Percentiles rank a stretch among this genome's conserved stretches.
Evolutionary conservation across 37 sponge, comb jelly and placozoan species (phyloP).

Genomic region (Eunapius fragilis): DNA sequence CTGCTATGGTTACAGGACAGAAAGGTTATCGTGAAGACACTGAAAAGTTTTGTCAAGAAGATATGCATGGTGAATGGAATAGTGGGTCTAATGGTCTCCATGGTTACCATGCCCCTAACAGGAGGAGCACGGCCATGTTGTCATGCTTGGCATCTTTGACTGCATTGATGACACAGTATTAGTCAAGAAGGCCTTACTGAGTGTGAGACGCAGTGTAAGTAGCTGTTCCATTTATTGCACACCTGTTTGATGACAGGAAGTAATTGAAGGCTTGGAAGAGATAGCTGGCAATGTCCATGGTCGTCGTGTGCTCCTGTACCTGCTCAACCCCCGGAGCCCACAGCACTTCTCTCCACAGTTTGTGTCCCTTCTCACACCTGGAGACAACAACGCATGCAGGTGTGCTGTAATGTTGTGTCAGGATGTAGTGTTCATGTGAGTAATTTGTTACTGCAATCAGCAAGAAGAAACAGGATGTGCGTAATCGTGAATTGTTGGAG

Average conservation of each 20-base stretch:
- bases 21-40: slow-evolving; percentile 86
- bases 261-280: slow-evolving; percentile 58
- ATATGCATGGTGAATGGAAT: slow-evolving; percentile 64
- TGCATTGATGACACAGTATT: slow-evolving; percentile 96
- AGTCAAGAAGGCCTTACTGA: slow-evolving; percentile 76
- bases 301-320: slow-evolving; percentile 81
- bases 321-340: slow-evolving; percentile 71
- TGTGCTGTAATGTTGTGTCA: neutral
- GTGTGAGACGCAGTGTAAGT: slow-evolving; percentile 16
- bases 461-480: slow-evolving; percentile 58
- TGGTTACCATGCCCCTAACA: neutral
- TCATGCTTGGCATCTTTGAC: slow-evolving; percentile 89
- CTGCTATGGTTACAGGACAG: slow-evolving; percentile 60
- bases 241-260: slow-evolving; percentile 48
- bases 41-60: slow-evolving; percentile 88
- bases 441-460: neutral
- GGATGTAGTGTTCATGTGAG: neutral
- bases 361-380: slow-evolving; percentile 56
- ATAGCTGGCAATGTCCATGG: slow-evolving; percentile 58
- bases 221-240: neutral
- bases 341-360: slow-evolving; percentile 74
- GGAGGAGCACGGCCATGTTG: slow-evolving; percentile 92
- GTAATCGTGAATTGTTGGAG: slow-evolving; percentile 57
- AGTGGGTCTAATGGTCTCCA: neutral
- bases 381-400: slow-evolving; percentile 83